phyloP scores from a whole-genome alignment of 2,797 vertebrate genomes.

The Mormyrus proboscirostris region DNA sequence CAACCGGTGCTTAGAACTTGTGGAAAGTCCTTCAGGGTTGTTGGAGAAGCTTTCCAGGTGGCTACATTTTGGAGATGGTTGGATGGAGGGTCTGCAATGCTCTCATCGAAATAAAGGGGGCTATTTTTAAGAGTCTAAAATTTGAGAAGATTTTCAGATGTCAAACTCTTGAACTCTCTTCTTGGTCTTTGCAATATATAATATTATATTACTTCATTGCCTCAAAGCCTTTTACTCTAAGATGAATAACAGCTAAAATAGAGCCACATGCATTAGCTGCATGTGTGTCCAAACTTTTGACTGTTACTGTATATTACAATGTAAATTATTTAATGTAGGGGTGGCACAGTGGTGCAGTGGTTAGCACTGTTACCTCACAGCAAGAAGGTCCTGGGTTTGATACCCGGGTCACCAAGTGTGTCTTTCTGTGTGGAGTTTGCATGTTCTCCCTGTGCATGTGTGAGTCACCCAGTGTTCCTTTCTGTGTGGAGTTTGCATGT shows the following conservation, averaged over 20 bases:
- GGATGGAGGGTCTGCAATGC: neutral
- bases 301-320: neutral
- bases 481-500: too few relatives aligned
- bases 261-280: neutral
- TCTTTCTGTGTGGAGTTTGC: too few relatives aligned
- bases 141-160: neutral
- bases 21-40: neutral
- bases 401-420: too few relatives aligned
- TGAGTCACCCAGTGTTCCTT: too few relatives aligned
- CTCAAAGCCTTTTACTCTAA: neutral
- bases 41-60: neutral
- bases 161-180: neutral
- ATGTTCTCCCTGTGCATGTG: too few relatives aligned
- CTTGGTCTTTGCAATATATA: neutral
- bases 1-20: neutral
- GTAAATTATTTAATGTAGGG: neutral
- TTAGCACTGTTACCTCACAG: too few relatives aligned
- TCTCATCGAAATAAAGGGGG: neutral
- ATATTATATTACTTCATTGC: neutral
- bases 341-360: too few relatives aligned
- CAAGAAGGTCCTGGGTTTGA: too few relatives aligned
- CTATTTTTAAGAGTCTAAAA: neutral
- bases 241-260: neutral
- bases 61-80: neutral
- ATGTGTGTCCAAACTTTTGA: neutral